Percentiles rank a stretch among this genome's conserved stretches.
Evolutionary conservation across 2,113 vertebrate species (phyloP).

Genomic region (Oryzias javanicus): DNA sequence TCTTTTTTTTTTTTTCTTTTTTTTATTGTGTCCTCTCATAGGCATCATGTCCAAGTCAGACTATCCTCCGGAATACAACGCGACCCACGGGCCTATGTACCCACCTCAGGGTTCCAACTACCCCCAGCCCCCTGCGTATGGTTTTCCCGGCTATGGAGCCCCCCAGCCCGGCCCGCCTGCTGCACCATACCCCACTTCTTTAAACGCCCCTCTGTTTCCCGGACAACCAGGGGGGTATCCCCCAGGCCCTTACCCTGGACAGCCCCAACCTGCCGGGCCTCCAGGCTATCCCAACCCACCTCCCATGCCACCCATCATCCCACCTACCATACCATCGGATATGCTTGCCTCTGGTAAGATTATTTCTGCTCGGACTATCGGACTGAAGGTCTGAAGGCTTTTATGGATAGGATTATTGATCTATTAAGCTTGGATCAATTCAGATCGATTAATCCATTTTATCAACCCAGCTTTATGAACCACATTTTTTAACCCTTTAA

Average conservation of each 20-base stretch:
- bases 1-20: too few relatives aligned
- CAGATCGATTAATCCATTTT: too few relatives aligned
- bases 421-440: too few relatives aligned
- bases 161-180: constrained; percentile 65
- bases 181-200: constrained; percentile 64
- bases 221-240: constrained; percentile 65
- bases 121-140: constrained; percentile 71
- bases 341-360: constrained; percentile 80
- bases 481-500: too few relatives aligned
- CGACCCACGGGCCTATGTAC: constrained; percentile 74
- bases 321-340: constrained; percentile 73
- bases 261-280: constrained; percentile 55
- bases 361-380: too few relatives aligned
- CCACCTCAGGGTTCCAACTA: constrained; percentile 67
- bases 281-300: constrained; percentile 60
- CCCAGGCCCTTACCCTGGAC: constrained; percentile 65
- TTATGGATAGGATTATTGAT: too few relatives aligned
- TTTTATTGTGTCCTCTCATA: constrained; percentile 31
- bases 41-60: constrained; percentile 83
- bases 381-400: too few relatives aligned
- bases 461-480: too few relatives aligned
- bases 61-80: constrained; percentile 84
- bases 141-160: constrained; percentile 64
- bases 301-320: constrained; percentile 70
- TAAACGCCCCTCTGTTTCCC: constrained; percentile 67